Percentiles rank a stretch among this genome's conserved stretches.
These are phyloP conservation scores for Salvelinus namaycush DNA, from an alignment of 2,113 vertebrate species.

Conservation along the genomic window DNA sequence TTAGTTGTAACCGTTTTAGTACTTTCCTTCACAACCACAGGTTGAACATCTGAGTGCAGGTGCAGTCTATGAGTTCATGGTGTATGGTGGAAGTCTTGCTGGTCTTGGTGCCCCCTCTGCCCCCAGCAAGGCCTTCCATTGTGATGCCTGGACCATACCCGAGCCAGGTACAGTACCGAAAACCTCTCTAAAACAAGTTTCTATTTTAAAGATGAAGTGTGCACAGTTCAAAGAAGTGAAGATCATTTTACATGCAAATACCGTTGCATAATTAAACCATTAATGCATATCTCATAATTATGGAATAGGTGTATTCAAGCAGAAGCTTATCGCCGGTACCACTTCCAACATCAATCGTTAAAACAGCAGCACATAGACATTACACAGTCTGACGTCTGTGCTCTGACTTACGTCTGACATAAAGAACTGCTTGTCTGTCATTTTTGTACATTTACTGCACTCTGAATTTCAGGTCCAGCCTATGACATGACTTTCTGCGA, in stretches of 20 bases:
- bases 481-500: conserved; percentile 88
- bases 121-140: conserved; percentile 81
- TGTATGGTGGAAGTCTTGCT: conserved; percentile 83
- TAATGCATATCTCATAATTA: no score
- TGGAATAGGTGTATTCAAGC: no score
- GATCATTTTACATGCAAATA: not conserved
- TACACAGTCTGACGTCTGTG: not conserved
- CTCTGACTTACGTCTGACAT: not conserved
- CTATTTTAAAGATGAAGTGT: not conserved
- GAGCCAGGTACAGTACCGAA: conserved; percentile 80
- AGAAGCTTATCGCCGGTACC: no score
- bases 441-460: not conserved
- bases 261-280: no score
- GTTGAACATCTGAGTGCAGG: conserved; percentile 83
- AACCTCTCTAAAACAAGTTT: no score
- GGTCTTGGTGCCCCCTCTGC: conserved; percentile 86
- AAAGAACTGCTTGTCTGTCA: not conserved
- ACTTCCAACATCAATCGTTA: no score
- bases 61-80: conserved; percentile 87
- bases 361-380: no score
- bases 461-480: conserved; percentile 79
- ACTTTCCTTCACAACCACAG: conserved; percentile 58
- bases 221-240: not conserved
- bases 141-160: conserved; percentile 88
- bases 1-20: no score